phyloP scores from a whole-genome alignment of 2,113 vertebrate species.

The Melanerpes aurifrons region DNA sequence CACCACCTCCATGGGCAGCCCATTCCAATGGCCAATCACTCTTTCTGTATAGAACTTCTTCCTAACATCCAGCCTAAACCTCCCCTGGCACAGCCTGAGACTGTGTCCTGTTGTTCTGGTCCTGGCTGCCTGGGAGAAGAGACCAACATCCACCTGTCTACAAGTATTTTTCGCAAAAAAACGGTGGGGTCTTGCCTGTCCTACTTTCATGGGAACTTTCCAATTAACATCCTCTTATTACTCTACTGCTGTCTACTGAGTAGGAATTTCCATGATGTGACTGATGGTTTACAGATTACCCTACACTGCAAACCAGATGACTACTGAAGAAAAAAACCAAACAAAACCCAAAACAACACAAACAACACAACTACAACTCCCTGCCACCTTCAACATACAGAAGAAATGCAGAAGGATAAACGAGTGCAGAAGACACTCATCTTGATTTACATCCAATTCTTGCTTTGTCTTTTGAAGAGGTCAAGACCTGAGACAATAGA shows the following conservation, averaged over 20 bases:
- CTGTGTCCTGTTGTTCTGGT: no score
- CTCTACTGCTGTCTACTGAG: conserved; percentile 71
- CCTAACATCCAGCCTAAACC: no score
- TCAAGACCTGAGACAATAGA: conserved; percentile 71
- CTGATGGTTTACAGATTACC: background rate
- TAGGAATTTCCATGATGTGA: conserved; percentile 3
- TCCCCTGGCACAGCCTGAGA: no score
- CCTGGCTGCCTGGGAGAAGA: no score
- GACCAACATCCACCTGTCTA: no score
- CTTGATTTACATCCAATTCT: conserved; percentile 66
- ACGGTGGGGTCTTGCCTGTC: background rate
- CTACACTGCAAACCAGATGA: conserved; percentile 38
- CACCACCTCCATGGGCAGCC: no score
- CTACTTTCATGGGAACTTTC: background rate
- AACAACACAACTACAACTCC: conserved; percentile 52
- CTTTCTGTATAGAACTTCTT: no score
- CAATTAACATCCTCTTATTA: conserved; percentile 26
- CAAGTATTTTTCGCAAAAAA: background rate
- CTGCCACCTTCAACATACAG: conserved; percentile 59
- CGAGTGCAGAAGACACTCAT: conserved; percentile 28
- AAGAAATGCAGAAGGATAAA: conserved; percentile 56
- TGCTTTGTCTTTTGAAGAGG: conserved; percentile 72
- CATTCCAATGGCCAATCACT: no score
- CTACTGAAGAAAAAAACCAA: conserved; percentile 57
- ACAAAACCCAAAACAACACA: background rate